Conservation (phyloP, 1,140 invertebrate species). For the Drosophila willistoni region DNA sequence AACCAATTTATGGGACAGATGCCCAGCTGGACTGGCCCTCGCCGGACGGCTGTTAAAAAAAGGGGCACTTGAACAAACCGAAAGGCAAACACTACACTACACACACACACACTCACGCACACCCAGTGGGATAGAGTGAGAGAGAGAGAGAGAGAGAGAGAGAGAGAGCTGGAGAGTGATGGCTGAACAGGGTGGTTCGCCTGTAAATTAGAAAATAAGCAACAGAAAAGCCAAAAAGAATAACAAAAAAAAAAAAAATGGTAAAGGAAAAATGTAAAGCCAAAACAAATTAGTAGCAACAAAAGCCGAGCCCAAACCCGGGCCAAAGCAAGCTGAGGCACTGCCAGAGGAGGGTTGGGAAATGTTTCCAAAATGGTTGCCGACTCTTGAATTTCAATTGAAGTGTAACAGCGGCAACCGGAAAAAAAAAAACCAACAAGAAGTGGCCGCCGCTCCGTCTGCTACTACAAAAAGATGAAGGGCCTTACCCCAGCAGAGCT, state of each 20-base stretch:
- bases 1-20: constrained; percentile 72
- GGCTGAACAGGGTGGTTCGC: constrained; percentile 23
- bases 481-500: constrained; percentile 8
- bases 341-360: constrained; percentile 31
- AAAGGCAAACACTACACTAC: constrained; percentile 56
- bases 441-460: constrained; percentile 8
- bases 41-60: constrained; percentile 17
- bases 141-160: neutral
- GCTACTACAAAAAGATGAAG: constrained; percentile 11
- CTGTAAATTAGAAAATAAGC: constrained; percentile 72
- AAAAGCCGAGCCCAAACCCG: constrained; percentile 16
- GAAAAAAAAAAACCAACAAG: neutral
- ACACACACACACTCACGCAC: constrained; percentile 7
- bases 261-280: constrained; percentile 29
- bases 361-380: constrained; percentile 63
- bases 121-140: neutral
- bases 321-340: neutral
- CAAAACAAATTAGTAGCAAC: constrained; percentile 62
- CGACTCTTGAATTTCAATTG: constrained; percentile 68
- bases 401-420: constrained; percentile 54
- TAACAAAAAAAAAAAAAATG: constrained; percentile 18
- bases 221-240: constrained; percentile 33
- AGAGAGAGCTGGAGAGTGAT: neutral
- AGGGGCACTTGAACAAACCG: constrained; percentile 52
- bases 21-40: constrained; percentile 3